Evolutionary conservation across 2,888 invertebrate species (phyloP), one percentile per base, ranked within the genome.

Genomic region (Selenia dentaria): DNA sequence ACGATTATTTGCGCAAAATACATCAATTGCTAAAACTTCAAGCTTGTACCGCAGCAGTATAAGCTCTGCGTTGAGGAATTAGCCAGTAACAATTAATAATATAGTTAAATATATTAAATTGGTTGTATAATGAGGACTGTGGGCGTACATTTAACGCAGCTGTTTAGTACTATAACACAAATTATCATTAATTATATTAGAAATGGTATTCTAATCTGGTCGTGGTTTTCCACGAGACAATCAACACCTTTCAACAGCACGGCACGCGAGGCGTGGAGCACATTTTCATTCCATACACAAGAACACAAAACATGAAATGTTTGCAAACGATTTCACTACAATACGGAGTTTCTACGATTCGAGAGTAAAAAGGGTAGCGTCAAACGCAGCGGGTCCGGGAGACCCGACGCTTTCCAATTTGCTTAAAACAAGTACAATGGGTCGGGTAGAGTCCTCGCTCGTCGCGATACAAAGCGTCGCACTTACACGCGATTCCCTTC

Each of bases 381-480:
- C 74, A 68, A 60, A 64, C 59, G 49, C 71, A 67, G 54, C 46
- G 44, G 41, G 22, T 34, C 38, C 26, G 12, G 10, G 36, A 34
- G 27, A 25, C 10, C 25, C 25, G 24, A 25, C 36, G 34, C 34
- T 40, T 41, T 79, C 78, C 86, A 86, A 87, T 87, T 84, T 86
- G 68, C 80, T 79, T 81, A 85, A 85, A 86, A 86, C 84, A 81
- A 76, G 77, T 54, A 67, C 65, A 60, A 64, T 59, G 40, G n/a
- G n/a, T n/a, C n/a, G n/a, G n/a, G 32, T 50, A 51, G 35, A 63
- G 64, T 61, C 70, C 6, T 22, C 6, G 6, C 22, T 22, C 56
- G 51, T 16, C 40, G 46, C 38, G 28, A 26, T 40, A 48, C 51
- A 52, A 43, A 50, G 43, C 44, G 26, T 22, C 28, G 47, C 54